A percentile compares a stretch with the other conserved stretches of the same genome.
phyloP scores from a whole-genome alignment of 2,888 invertebrate genomes.

The Drosophila planitibia region DNA sequence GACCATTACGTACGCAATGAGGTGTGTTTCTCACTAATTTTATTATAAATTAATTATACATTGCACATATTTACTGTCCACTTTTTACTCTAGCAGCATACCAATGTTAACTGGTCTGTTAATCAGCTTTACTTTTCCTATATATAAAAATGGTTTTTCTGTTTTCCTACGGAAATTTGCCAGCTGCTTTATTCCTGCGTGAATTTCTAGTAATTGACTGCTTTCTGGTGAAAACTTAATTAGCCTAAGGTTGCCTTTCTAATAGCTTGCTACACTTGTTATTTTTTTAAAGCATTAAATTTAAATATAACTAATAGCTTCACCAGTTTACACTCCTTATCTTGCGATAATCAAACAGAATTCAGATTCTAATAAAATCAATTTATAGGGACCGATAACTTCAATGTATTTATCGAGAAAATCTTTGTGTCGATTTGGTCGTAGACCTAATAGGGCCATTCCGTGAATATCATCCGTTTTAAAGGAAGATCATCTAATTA shows the following conservation, averaged over 20 bases:
- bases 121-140: not conserved
- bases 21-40: constrained; percentile 86
- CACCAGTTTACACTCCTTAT: not conserved
- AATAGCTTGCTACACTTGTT: not conserved
- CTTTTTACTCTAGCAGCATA: not conserved
- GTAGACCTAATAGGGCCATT: not conserved
- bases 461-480: not conserved
- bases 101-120: not conserved
- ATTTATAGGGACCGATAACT: not conserved
- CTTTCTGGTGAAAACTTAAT: not conserved
- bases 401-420: not conserved
- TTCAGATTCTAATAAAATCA: not conserved
- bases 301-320: not conserved
- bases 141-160: not conserved
- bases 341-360: not conserved
- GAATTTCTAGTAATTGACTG: not conserved
- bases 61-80: not conserved
- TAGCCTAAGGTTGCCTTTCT: not conserved
- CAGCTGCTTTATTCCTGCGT: not conserved
- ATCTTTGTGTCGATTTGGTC: not conserved
- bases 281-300: not conserved
- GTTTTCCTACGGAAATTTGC: not conserved
- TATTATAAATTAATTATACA: constrained; percentile 58
- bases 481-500: not conserved
- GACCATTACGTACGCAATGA: constrained; percentile 97